phyloP scores from a whole-genome alignment of 2,797 vertebrate species.

The Myotis daubentonii region DNA sequence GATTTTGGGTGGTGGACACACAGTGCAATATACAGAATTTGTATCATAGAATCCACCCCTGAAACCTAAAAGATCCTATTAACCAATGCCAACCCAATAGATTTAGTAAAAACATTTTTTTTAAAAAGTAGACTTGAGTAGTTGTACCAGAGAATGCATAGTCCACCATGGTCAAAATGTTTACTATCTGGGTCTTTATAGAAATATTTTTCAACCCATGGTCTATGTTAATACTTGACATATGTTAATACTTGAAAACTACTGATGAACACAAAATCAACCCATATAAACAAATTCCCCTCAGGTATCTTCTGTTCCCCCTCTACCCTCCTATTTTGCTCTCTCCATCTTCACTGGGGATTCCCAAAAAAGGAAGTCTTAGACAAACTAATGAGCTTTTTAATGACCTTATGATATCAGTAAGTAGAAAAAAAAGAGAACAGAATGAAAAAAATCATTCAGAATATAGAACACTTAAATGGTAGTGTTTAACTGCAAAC shows the following conservation, averaged over 20 bases:
- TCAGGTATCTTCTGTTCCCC: not conserved
- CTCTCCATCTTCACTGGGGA: not conserved
- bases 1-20: not conserved
- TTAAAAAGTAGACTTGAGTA: not conserved
- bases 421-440: not conserved
- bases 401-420: not conserved
- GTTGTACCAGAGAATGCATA: not conserved
- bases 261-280: not conserved
- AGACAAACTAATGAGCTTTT: not conserved
- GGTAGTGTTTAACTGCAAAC: not conserved
- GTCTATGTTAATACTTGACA: not conserved
- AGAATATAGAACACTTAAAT: not conserved
- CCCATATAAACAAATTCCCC: not conserved
- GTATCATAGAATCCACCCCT: not conserved
- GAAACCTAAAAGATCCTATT: not conserved
- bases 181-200: not conserved
- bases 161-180: not conserved
- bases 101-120: not conserved
- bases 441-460: not conserved
- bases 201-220: not conserved
- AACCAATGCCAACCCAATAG: not conserved
- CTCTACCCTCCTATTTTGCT: not conserved
- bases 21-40: not conserved
- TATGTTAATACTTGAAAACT: not conserved
- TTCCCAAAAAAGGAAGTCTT: not conserved